Percentiles rank a stretch among this genome's conserved stretches.
These are phyloP conservation scores for Aldrovandia affinis DNA, from an alignment of 2,797 vertebrate species.

Conservation along the genomic window DNA sequence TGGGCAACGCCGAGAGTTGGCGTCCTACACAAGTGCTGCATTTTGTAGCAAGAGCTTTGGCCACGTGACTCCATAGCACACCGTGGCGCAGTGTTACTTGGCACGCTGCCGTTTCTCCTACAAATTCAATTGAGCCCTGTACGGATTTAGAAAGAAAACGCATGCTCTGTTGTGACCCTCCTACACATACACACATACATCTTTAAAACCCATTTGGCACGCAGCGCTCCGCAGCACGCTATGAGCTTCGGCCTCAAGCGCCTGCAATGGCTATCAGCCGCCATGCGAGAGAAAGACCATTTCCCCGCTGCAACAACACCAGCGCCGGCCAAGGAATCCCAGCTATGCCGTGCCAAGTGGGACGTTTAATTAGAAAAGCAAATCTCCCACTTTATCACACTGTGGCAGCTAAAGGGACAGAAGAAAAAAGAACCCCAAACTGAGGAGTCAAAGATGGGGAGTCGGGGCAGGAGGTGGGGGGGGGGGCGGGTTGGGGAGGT, in stretches of 20 bases:
- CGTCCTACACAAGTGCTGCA: no score
- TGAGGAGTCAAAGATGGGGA: neutral
- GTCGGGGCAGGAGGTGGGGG: no score
- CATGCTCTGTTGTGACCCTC: neutral
- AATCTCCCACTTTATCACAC: constrained; percentile 4
- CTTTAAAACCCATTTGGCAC: neutral
- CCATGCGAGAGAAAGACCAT: neutral
- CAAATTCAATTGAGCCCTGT: neutral
- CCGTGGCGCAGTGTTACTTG: neutral
- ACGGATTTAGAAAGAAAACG: neutral
- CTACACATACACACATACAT: neutral
- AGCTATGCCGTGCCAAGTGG: constrained; percentile 30
- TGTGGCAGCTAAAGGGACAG: neutral
- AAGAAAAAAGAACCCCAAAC: neutral
- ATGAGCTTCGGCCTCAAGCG: neutral
- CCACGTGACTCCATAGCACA: neutral
- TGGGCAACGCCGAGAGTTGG: no score
- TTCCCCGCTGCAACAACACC: constrained; percentile 28
- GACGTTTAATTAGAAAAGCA: constrained; percentile 25
- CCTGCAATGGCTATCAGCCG: neutral
- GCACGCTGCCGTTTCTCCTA: neutral
- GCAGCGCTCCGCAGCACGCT: neutral
- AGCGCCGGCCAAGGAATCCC: constrained; percentile 24
- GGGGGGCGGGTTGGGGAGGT: neutral
- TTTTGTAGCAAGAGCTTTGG: neutral